Percentiles rank a stretch among this genome's conserved stretches.
These are phyloP conservation scores for Ametastegia equiseti DNA, from an alignment of 2,888 invertebrate genomes.

Conservation along the genomic window DNA sequence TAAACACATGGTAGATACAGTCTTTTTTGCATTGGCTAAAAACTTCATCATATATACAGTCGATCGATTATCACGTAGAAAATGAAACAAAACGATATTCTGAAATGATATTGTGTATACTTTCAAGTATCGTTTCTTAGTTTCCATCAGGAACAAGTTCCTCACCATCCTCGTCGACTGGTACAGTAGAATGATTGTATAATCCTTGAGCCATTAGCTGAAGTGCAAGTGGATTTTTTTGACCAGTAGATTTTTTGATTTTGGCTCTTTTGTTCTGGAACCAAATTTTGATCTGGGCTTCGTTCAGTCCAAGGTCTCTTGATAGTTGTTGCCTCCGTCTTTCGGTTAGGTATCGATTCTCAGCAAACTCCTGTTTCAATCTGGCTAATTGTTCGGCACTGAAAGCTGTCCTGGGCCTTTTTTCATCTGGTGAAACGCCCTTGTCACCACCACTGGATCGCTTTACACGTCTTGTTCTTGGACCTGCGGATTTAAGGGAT, in stretches of 20 bases:
- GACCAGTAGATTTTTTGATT: constrained; percentile 94
- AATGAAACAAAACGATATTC: too few relatives aligned
- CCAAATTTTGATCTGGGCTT: constrained; percentile 98
- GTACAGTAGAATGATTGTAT: constrained; percentile 92
- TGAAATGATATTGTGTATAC: too few relatives aligned
- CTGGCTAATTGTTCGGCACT: constrained; percentile 94
- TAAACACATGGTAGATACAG: too few relatives aligned
- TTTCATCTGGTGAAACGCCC: constrained; percentile 83
- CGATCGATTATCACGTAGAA: too few relatives aligned
- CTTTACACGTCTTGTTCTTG: constrained; percentile 79
- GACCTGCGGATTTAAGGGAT: constrained; percentile 76
- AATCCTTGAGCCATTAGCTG: constrained; percentile 96
- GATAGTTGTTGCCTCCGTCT: constrained; percentile 93
- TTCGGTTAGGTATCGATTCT: constrained; percentile 96
- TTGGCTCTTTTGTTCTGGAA: constrained; percentile 97
- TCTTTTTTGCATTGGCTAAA: too few relatives aligned
- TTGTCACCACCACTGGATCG: constrained; percentile 75
- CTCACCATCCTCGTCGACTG: constrained; percentile 86
- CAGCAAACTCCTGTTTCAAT: constrained; percentile 95
- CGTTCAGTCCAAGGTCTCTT: constrained; percentile 93
- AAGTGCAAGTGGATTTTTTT: constrained; percentile 90
- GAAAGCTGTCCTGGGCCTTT: constrained; percentile 97
- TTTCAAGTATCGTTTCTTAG: not conserved
- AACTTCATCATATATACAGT: too few relatives aligned
- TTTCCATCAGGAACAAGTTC: constrained; percentile 76